Evolutionary conservation across 1,140 invertebrate genomes (phyloP).

Genomic region (Drosophila parvula): DNA sequence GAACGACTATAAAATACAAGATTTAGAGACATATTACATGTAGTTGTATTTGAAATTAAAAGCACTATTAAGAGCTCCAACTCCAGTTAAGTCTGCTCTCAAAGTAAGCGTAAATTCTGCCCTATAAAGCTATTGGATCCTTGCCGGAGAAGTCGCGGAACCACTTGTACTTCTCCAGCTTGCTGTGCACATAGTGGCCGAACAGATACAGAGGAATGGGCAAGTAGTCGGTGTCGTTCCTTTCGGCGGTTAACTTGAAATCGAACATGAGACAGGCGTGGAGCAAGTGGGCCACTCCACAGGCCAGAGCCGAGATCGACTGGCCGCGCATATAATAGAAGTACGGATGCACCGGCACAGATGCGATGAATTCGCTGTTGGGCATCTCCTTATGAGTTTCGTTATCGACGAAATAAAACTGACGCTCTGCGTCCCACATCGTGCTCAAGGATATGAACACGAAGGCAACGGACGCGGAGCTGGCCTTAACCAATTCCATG

Average conservation of each 20-base stretch:
- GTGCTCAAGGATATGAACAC: constrained; percentile 20
- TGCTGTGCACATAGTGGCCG: constrained; percentile 15
- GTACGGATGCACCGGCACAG: constrained; percentile 25
- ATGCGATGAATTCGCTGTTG: not conserved
- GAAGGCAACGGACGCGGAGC: constrained; percentile 18
- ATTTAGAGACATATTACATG: no score
- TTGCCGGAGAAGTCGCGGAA: constrained; percentile 18
- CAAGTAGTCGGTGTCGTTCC: constrained; percentile 7
- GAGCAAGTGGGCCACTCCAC: constrained; percentile 42
- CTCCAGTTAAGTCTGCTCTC: no score
- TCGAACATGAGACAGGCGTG: constrained; percentile 42
- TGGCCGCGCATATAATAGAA: constrained; percentile 17
- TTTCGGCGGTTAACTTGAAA: constrained; percentile 16
- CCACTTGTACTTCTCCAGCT: constrained; percentile 21
- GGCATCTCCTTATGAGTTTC: not conserved
- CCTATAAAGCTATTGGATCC: not conserved
- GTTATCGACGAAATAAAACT: constrained; percentile 16
- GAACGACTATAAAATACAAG: no score
- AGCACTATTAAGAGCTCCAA: no score
- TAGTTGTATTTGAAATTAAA: no score
- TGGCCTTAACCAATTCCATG: constrained; percentile 26
- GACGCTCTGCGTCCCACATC: constrained; percentile 45
- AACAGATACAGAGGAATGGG: constrained; percentile 32
- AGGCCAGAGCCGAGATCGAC: constrained; percentile 30
- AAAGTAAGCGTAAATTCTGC: no score